A percentile compares a stretch with the other conserved stretches of the same genome.
phyloP scores from a whole-genome alignment of 1,140 invertebrate genomes.

The Zaprionus inermis region DNA sequence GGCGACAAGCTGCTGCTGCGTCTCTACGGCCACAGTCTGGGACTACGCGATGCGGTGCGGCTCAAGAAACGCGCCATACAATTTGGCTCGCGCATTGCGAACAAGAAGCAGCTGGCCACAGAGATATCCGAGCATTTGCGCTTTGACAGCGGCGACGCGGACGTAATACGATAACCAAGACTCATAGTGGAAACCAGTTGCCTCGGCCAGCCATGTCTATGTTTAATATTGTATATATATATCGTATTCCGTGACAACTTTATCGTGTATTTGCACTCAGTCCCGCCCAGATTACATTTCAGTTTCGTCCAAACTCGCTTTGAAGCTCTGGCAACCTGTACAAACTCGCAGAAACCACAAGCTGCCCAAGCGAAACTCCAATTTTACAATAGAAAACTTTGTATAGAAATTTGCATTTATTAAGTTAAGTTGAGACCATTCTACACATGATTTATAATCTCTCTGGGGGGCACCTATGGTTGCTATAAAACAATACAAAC shows the following conservation, averaged over 20 bases:
- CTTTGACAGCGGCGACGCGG: not conserved
- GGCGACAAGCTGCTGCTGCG: slow-evolving; percentile 98
- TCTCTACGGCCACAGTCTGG: slow-evolving; percentile 90
- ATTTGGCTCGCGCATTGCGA: slow-evolving; percentile 98
- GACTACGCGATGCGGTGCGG: slow-evolving; percentile 87
- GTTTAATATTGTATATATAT: not conserved
- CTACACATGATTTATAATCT: not conserved
- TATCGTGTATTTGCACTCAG: not conserved
- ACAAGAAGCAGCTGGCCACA: slow-evolving; percentile 94
- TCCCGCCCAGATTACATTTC: no score
- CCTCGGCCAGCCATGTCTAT: not conserved
- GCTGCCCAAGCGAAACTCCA: no score
- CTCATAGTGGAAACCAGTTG: no score
- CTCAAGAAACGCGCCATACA: slow-evolving; percentile 97
- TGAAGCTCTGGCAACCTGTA: no score
- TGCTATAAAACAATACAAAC: not conserved
- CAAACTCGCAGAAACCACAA: not conserved
- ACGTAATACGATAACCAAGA: not conserved
- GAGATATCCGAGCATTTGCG: slow-evolving; percentile 87
- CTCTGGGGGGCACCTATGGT: not conserved
- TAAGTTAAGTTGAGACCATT: not conserved
- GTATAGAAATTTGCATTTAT: not conserved
- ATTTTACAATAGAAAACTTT: slow-evolving; percentile 1
- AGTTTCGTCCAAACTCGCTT: no score
- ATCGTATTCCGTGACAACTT: not conserved